Conservation (phyloP, 2,888 invertebrate species). For the Xanthorhoe spadicearia region DNA sequence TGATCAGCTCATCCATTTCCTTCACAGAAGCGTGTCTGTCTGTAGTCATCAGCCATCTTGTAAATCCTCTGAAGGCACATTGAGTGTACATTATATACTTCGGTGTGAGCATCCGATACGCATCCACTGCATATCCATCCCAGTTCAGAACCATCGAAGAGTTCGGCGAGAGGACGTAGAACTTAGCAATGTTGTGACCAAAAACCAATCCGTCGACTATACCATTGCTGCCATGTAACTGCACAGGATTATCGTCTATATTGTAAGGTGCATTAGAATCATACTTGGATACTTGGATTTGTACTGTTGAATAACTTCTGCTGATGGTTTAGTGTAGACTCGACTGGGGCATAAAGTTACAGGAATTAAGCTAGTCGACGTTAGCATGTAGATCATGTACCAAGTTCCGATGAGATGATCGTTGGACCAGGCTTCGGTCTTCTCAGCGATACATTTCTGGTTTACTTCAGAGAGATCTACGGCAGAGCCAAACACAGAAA, state of each 20-base stretch:
- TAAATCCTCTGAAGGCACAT: constrained; percentile 18
- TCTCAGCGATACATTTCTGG: constrained; percentile 22
- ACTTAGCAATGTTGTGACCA: constrained; percentile 31
- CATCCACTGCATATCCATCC: constrained; percentile 16
- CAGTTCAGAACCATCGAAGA: neutral
- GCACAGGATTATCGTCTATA: constrained; percentile 34
- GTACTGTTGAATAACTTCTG: constrained; percentile 22
- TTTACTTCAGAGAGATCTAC: constrained; percentile 22
- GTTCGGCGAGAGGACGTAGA: constrained; percentile 27
- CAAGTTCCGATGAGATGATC: constrained; percentile 32
- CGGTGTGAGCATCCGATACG: constrained; percentile 13
- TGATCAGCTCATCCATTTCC: constrained; percentile 29
- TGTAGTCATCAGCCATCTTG: constrained; percentile 1
- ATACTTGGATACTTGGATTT: constrained; percentile 32
- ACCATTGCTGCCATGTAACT: neutral
- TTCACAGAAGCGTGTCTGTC: constrained; percentile 17
- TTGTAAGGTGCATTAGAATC: constrained; percentile 25
- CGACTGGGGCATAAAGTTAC: constrained; percentile 3
- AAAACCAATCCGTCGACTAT: constrained; percentile 22
- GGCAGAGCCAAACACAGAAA: constrained; percentile 3
- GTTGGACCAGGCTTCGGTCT: constrained; percentile 30
- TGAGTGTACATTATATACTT: constrained; percentile 22
- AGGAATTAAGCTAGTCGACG: constrained; percentile 6
- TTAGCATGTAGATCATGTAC: constrained; percentile 28
- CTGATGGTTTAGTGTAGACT: constrained; percentile 20